Evolutionary conservation across 2,888 invertebrate species (phyloP).

Genomic region (Aporophyla nigra): DNA sequence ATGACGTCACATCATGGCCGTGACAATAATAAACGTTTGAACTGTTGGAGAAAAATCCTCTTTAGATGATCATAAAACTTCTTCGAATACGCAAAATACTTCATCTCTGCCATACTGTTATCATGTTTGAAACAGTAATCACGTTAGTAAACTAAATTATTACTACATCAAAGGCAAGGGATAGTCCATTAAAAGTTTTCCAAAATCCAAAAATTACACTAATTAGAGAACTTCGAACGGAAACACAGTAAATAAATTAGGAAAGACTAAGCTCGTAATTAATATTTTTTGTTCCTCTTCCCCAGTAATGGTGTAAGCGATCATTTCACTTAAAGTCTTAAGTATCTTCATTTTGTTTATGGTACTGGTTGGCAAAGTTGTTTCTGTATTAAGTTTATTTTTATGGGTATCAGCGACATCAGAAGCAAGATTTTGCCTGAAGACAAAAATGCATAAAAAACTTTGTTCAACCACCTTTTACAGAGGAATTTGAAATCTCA

Average conservation of each 20-base stretch:
- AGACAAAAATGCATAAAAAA: background rate
- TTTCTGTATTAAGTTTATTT: background rate
- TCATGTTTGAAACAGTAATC: background rate
- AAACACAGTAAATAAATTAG: constrained; percentile 58
- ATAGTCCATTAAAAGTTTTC: constrained; percentile 52
- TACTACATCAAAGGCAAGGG: constrained; percentile 47
- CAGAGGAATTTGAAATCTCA: background rate
- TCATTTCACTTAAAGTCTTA: constrained; percentile 3
- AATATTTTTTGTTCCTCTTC: constrained; percentile 19
- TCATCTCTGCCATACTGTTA: constrained; percentile 64
- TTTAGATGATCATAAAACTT: constrained; percentile 91
- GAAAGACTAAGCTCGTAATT: constrained; percentile 43
- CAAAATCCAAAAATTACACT: constrained; percentile 56
- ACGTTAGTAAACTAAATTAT: constrained; percentile 25
- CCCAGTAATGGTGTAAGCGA: constrained; percentile 12
- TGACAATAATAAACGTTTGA: no score
- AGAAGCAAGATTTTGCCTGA: background rate
- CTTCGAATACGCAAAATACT: constrained; percentile 90
- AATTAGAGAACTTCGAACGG: constrained; percentile 60
- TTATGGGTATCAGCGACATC: background rate
- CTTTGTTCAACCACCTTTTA: background rate
- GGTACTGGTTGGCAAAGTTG: background rate
- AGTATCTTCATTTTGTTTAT: constrained; percentile 23
- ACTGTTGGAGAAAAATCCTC: no score
- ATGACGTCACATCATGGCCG: no score